These are phyloP conservation scores for Lasius platythorax DNA, from an alignment of 2,888 invertebrate genomes.

Conservation along the genomic window DNA sequence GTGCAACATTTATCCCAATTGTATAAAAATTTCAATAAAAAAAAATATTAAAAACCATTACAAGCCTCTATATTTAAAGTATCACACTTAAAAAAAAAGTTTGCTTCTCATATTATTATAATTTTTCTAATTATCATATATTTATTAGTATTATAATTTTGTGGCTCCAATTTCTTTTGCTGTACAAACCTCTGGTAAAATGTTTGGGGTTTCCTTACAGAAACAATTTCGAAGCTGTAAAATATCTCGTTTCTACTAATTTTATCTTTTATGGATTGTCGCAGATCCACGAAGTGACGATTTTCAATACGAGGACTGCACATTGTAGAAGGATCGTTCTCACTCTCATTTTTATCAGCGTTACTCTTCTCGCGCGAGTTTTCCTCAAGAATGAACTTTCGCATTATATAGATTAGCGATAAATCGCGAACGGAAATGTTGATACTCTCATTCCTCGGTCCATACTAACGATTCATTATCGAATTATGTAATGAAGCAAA, in stretches of 20 bases:
- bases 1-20: no score
- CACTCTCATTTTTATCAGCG: background rate
- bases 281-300: constrained; percentile 58
- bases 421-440: background rate
- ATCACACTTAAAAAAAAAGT: constrained; percentile 4
- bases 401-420: constrained; percentile 47
- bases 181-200: constrained; percentile 76
- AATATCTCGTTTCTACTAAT: constrained; percentile 71
- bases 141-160: background rate
- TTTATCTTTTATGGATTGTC: constrained; percentile 66
- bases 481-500: constrained; percentile 54
- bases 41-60: background rate
- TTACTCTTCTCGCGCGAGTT: constrained; percentile 12
- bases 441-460: background rate
- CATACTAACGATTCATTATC: constrained; percentile 38
- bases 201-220: constrained; percentile 57
- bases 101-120: background rate
- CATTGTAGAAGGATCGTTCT: background rate
- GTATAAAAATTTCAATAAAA: background rate
- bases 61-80: background rate
- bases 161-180: background rate
- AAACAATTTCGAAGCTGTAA: constrained; percentile 79
- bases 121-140: constrained; percentile 11
- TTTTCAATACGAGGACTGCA: background rate
- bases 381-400: constrained; percentile 12